These are phyloP conservation scores for Reinhardtius hippoglossoides DNA, from an alignment of 2,113 vertebrate genomes.

Conservation along the genomic window DNA sequence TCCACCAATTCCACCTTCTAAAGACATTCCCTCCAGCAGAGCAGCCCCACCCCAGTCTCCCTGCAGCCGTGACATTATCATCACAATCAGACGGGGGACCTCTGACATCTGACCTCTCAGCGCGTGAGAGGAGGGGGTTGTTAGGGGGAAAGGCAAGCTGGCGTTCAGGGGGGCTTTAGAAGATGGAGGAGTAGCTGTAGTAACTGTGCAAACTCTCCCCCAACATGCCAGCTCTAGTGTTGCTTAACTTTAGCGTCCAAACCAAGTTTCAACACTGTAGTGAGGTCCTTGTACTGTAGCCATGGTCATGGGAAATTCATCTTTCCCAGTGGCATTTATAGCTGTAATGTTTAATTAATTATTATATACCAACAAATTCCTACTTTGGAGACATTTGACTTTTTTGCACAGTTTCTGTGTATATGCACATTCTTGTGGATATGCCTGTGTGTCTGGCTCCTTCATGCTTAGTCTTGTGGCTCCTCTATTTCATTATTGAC, in stretches of 20 bases:
- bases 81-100: conserved; percentile 85
- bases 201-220: conserved; percentile 57
- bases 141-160: conserved; percentile 59
- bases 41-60: conserved; percentile 51
- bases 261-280: background rate
- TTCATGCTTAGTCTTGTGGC: conserved; percentile 20
- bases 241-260: conserved; percentile 28
- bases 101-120: conserved; percentile 84
- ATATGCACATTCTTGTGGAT: conserved; percentile 28
- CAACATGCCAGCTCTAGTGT: conserved; percentile 7
- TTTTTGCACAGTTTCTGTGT: conserved; percentile 9
- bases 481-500: conserved; percentile 41
- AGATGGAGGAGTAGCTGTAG: conserved; percentile 34
- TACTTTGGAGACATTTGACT: conserved; percentile 9
- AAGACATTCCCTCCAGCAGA: conserved; percentile 60
- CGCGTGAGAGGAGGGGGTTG: conserved; percentile 62
- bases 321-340: background rate
- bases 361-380: conserved; percentile 1
- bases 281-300: background rate
- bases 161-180: conserved; percentile 52
- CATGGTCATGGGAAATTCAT: conserved; percentile 7
- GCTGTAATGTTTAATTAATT: conserved; percentile 5
- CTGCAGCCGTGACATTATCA: conserved; percentile 85
- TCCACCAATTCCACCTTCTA: conserved; percentile 48
- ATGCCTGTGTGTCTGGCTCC: background rate